These are phyloP conservation scores for Drosophila percnosoma DNA, from an alignment of 2,888 invertebrate genomes.

Conservation along the genomic window DNA sequence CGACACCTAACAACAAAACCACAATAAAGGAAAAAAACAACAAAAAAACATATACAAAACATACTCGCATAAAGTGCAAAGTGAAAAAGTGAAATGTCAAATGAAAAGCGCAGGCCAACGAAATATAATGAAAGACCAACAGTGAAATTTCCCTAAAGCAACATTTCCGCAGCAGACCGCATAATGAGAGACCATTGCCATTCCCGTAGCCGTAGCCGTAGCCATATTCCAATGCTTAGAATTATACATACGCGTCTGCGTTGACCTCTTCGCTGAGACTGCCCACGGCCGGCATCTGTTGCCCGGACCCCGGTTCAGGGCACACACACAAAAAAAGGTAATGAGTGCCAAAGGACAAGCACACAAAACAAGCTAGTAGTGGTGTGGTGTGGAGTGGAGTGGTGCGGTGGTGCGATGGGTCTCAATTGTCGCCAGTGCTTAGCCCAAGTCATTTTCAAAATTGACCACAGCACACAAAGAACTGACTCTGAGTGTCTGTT, in stretches of 20 bases:
- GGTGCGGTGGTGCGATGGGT: slow-evolving; percentile 12
- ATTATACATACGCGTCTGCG: slow-evolving; percentile 62
- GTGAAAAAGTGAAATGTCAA: slow-evolving; percentile 68
- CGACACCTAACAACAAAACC: slow-evolving; percentile 67
- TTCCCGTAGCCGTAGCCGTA: slow-evolving; percentile 14
- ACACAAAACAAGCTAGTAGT: slow-evolving; percentile 54
- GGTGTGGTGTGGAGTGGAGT: neutral
- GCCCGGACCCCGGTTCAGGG: slow-evolving; percentile 24
- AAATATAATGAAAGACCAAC: slow-evolving; percentile 72
- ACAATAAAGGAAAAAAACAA: slow-evolving; percentile 33
- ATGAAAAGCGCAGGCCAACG: slow-evolving; percentile 61
- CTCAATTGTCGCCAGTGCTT: slow-evolving; percentile 78
- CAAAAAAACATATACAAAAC: neutral
- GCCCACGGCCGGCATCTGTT: slow-evolving; percentile 43
- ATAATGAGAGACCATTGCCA: slow-evolving; percentile 74
- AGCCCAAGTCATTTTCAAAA: slow-evolving; percentile 78
- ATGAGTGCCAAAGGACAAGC: slow-evolving; percentile 80
- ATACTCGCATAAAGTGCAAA: slow-evolving; percentile 28
- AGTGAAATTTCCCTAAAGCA: slow-evolving; percentile 73
- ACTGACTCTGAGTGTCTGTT: slow-evolving; percentile 43
- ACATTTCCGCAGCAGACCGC: slow-evolving; percentile 83
- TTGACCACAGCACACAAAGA: slow-evolving; percentile 75
- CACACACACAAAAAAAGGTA: slow-evolving; percentile 59
- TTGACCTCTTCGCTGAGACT: slow-evolving; percentile 51
- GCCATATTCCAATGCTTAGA: slow-evolving; percentile 46